These are phyloP conservation scores for Campoplex nolae DNA, from an alignment of 2,888 invertebrate species.

Conservation along the genomic window DNA sequence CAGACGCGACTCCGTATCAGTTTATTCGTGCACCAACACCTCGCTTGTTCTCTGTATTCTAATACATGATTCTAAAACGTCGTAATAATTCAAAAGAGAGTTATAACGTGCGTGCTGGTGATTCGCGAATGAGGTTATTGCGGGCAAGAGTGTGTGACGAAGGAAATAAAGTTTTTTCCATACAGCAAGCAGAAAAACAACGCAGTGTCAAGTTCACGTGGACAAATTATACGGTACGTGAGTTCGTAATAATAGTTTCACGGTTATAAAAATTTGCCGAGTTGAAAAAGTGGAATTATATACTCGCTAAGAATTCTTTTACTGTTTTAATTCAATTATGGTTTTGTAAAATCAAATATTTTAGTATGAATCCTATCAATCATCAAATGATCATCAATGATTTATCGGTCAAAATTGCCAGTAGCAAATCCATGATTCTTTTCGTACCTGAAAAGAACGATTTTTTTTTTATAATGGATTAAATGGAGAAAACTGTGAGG, in stretches of 20 bases:
- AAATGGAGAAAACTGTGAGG: background rate
- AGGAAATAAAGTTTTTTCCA: background rate
- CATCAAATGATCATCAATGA: too few species aligned
- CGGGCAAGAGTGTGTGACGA: background rate
- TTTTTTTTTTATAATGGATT: background rate
- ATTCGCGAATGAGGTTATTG: background rate
- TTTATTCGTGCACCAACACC: background rate
- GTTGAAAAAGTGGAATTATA: background rate
- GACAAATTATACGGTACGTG: background rate
- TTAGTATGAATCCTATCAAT: too few species aligned
- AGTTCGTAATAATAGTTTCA: background rate
- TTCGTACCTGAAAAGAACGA: background rate
- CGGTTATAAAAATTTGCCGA: background rate
- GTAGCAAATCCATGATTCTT: background rate
- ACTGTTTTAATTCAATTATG: background rate
- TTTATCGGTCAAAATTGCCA: too few species aligned
- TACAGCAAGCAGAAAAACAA: background rate
- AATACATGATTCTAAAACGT: background rate
- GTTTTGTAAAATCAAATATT: background rate
- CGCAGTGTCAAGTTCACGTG: background rate
- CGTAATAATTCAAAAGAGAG: conserved; percentile 31
- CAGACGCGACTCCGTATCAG: background rate
- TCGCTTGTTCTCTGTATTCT: background rate
- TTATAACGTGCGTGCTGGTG: background rate
- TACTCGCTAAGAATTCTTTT: background rate